A percentile compares a stretch with the other conserved stretches of the same genome.
phyloP scores from a whole-genome alignment of 2,888 invertebrate species.

The Platypus cylindrus region DNA sequence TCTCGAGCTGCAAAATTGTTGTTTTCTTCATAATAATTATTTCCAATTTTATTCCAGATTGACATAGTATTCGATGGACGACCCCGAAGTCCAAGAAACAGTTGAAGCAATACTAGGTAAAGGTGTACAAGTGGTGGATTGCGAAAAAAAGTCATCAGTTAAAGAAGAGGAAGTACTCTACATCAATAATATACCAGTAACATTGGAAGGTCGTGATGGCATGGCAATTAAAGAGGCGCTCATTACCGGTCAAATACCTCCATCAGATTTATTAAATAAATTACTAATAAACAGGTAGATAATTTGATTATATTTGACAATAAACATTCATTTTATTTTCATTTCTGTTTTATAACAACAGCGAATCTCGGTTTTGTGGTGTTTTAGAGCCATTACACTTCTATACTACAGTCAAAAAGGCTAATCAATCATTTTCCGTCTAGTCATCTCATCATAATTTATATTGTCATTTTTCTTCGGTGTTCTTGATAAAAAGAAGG shows the following conservation, averaged over 20 bases:
- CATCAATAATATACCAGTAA: slow-evolving; percentile 44
- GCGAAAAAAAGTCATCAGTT: slow-evolving; percentile 58
- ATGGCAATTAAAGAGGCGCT: slow-evolving; percentile 54
- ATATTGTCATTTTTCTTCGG: slow-evolving; percentile 2
- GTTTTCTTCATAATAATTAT: too few relatives aligned
- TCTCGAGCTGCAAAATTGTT: too few relatives aligned
- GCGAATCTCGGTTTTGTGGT: too few relatives aligned
- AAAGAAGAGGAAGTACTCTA: slow-evolving; percentile 57
- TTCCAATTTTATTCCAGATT: too few relatives aligned
- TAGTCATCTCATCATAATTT: neutral
- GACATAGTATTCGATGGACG: slow-evolving; percentile 57
- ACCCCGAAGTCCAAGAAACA: slow-evolving; percentile 58
- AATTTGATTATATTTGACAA: too few relatives aligned
- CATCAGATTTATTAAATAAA: slow-evolving; percentile 57
- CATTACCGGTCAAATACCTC: slow-evolving; percentile 55
- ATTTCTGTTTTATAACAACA: too few relatives aligned
- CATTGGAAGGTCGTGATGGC: slow-evolving; percentile 44
- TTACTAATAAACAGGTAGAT: slow-evolving; percentile 49
- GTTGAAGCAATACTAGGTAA: slow-evolving; percentile 62
- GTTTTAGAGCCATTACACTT: too few relatives aligned
- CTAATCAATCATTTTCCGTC: too few relatives aligned
- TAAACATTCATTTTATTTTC: too few relatives aligned
- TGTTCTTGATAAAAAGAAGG: too few relatives aligned
- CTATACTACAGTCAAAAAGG: too few relatives aligned
- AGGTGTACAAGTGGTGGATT: slow-evolving; percentile 57